phyloP scores from a whole-genome alignment of 2,797 vertebrate genomes.

The Aphelocoma californica region DNA sequence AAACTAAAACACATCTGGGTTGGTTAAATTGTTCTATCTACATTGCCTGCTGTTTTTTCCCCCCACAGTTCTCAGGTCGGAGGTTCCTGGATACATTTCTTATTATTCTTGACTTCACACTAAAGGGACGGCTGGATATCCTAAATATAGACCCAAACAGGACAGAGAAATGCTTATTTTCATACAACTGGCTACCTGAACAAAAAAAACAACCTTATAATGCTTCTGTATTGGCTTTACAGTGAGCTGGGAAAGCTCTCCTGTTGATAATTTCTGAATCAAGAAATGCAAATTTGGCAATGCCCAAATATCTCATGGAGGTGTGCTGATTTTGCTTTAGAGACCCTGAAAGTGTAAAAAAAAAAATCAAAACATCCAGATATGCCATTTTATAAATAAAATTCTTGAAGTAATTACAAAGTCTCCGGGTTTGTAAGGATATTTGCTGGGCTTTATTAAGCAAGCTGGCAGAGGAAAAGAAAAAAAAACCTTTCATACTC shows the following conservation, averaged over 20 bases:
- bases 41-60: rapidly evolving
- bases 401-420: neutral
- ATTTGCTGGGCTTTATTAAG: neutral
- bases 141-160: neutral
- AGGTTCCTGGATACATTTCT: neutral
- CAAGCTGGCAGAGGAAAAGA: neutral
- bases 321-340: neutral
- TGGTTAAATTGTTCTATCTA: neutral
- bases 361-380: neutral
- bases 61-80: neutral
- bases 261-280: neutral
- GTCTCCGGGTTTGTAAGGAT: neutral
- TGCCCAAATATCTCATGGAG: neutral
- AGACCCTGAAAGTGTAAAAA: neutral
- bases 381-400: neutral
- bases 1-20: neutral
- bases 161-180: neutral
- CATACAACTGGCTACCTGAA: neutral
- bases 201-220: neutral
- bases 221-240: neutral
- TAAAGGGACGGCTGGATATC: neutral
- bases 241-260: neutral
- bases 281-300: neutral
- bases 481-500: neutral
- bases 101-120: neutral